These are phyloP conservation scores for Eutrigla gurnardus DNA, from an alignment of 2,797 vertebrate species.

Conservation along the genomic window DNA sequence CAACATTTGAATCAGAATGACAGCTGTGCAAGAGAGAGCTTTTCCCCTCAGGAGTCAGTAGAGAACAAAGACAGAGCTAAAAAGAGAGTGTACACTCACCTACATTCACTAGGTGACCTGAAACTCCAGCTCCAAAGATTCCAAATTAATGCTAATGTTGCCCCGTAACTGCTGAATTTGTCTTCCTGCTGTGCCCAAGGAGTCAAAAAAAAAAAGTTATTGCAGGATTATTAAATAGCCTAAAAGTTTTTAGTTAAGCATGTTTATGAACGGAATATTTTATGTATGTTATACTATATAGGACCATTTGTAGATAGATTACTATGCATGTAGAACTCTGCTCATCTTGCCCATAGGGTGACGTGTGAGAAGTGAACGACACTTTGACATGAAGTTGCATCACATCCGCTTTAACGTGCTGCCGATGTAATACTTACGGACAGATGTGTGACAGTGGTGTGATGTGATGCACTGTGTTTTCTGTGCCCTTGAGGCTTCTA, in stretches of 20 bases:
- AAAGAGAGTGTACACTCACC: not conserved
- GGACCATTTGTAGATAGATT: slow-evolving; percentile 4
- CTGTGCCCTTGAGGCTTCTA: not conserved
- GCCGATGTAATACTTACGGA: not conserved
- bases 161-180: not conserved
- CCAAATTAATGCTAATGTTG: not conserved
- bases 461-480: not conserved
- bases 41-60: too few relatives aligned
- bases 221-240: not conserved
- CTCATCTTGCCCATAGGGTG: not conserved
- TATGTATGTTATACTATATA: too few relatives aligned
- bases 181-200: too few relatives aligned
- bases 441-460: not conserved
- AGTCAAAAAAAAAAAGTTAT: not conserved
- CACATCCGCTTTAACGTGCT: not conserved
- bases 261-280: not conserved
- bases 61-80: not conserved
- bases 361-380: not conserved
- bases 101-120: not conserved
- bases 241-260: not conserved
- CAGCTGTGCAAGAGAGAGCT: not conserved
- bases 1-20: not conserved
- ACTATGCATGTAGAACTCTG: not conserved
- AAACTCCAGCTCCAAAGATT: not conserved
- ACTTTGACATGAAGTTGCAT: slow-evolving; percentile 8